Percentiles rank a stretch among this genome's conserved stretches.
Conservation (phyloP, 2,797 vertebrate species). For the Ciconia nigra region DNA sequence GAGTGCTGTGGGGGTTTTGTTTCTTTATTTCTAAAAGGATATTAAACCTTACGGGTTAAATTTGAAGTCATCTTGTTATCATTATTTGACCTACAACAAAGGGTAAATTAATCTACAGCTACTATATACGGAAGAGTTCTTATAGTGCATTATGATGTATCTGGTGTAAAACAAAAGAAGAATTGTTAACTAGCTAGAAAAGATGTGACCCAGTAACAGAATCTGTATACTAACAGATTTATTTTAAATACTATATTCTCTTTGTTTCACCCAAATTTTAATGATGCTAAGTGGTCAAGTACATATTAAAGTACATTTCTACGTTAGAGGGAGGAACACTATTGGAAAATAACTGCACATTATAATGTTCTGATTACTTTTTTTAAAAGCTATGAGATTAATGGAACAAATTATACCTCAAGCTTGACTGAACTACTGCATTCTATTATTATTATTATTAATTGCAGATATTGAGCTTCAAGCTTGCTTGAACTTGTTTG, state of each 20-base stretch:
- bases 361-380: background rate
- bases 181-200: background rate
- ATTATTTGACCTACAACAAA: background rate
- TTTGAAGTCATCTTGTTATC: background rate
- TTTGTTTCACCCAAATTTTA: background rate
- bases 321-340: background rate
- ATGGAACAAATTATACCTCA: background rate
- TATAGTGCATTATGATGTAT: rapidly evolving
- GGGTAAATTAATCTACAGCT: background rate
- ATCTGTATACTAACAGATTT: background rate
- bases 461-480: background rate
- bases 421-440: background rate
- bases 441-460: background rate
- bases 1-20: background rate
- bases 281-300: background rate
- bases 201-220: background rate
- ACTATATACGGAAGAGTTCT: background rate
- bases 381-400: background rate
- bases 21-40: constrained; percentile 6
- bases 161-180: background rate
- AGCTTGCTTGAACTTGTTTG: background rate
- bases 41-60: background rate
- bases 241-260: background rate
- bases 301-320: background rate
- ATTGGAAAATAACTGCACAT: background rate